Conservation (phyloP, 2,113 vertebrate genomes). For the Hippoglossus stenolepis region DNA sequence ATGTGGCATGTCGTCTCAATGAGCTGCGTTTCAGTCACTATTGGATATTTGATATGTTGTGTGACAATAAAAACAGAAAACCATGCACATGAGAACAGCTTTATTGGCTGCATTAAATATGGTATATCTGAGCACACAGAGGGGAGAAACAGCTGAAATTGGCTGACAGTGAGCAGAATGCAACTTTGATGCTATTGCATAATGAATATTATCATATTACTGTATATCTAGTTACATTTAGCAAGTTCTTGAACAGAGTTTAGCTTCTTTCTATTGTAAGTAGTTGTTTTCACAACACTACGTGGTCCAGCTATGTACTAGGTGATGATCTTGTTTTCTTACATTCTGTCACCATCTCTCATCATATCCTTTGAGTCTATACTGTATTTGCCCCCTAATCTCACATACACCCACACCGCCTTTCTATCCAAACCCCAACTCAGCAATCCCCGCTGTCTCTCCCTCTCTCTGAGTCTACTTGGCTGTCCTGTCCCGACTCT, state of each 20-base stretch:
- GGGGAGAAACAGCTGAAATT: no score
- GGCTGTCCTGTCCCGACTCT: constrained; percentile 19
- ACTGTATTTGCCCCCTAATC: neutral
- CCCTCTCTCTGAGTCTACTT: constrained; percentile 3
- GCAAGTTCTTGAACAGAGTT: neutral
- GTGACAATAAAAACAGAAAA: neutral
- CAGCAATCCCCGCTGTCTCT: neutral
- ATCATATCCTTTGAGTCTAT: neutral
- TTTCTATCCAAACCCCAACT: neutral
- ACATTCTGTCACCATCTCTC: neutral
- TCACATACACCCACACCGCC: neutral
- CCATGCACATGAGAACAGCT: neutral
- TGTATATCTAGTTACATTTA: no score
- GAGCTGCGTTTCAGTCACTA: neutral
- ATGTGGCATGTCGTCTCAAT: neutral
- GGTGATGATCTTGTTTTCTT: neutral
- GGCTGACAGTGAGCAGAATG: no score
- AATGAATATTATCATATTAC: no score
- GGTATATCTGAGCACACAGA: no score
- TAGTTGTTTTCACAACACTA: neutral
- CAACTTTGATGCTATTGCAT: no score
- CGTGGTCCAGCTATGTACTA: neutral
- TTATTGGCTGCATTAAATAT: no score
- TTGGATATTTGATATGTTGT: neutral
- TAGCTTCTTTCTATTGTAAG: neutral